phyloP scores from a whole-genome alignment of 2,888 invertebrate genomes.

The Leptinotarsa juncta region DNA sequence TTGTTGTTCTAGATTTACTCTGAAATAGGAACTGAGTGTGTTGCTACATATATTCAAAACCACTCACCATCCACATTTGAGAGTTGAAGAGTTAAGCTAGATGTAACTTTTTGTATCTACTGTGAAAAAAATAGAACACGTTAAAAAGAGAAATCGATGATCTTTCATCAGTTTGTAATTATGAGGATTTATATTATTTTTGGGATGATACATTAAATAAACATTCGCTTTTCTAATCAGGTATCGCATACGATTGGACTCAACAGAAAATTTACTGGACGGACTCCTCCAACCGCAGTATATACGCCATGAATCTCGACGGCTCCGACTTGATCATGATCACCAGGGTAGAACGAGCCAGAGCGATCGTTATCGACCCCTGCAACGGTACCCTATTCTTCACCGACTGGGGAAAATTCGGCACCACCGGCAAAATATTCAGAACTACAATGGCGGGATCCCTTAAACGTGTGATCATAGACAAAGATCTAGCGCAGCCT shows the following conservation, averaged over 20 bases:
- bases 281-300: conserved; percentile 93
- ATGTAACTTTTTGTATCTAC: too few species aligned
- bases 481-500: conserved; percentile 92
- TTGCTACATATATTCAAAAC: too few species aligned
- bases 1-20: too few species aligned
- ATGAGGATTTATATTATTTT: too few species aligned
- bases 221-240: conserved; percentile 58
- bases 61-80: too few species aligned
- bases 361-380: conserved; percentile 96
- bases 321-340: conserved; percentile 91
- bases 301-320: conserved; percentile 94
- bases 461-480: conserved; percentile 86
- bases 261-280: conserved; percentile 98
- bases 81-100: too few species aligned
- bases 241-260: conserved; percentile 96
- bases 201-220: too few species aligned
- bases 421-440: conserved; percentile 93
- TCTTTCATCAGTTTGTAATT: too few species aligned
- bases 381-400: conserved; percentile 96
- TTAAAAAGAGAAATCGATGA: too few species aligned
- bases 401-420: conserved; percentile 96
- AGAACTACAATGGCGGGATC: conserved; percentile 97
- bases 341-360: conserved; percentile 89
- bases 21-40: too few species aligned
- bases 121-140: too few species aligned